phyloP scores from a whole-genome alignment of 2,113 vertebrate genomes.

The Redunca redunca region DNA sequence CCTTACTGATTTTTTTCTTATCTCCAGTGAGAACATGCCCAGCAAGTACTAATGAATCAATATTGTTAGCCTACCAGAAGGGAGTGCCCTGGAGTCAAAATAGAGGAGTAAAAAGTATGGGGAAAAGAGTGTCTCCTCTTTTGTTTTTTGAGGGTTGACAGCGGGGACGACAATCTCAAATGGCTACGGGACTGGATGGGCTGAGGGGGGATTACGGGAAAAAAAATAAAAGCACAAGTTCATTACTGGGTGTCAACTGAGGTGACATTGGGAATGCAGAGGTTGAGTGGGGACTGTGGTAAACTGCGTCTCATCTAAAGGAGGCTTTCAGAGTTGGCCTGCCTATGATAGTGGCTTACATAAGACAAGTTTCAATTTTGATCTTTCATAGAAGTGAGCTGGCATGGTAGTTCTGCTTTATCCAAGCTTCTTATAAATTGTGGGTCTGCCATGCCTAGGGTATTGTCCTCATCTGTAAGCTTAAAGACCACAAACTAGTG shows the following conservation, averaged over 20 bases:
- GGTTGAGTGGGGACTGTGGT: not conserved
- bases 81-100: not conserved
- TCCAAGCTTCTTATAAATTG: not conserved
- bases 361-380: not conserved
- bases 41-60: not conserved
- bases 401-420: not conserved
- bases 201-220: fast-evolving
- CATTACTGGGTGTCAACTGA: not conserved
- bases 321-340: not conserved
- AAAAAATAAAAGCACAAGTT: not conserved
- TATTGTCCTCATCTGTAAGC: not conserved
- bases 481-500: too few relatives aligned
- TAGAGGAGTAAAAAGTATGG: not conserved
- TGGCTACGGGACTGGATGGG: not conserved
- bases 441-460: not conserved
- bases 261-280: not conserved
- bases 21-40: not conserved
- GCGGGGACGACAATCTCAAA: not conserved
- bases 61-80: not conserved
- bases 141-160: not conserved
- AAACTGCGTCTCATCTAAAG: not conserved
- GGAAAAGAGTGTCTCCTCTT: not conserved
- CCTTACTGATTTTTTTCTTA: not conserved
- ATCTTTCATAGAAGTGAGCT: not conserved
- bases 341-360: not conserved